phyloP scores from a whole-genome alignment of 2,888 invertebrate genomes.

The Sipha maydis region DNA sequence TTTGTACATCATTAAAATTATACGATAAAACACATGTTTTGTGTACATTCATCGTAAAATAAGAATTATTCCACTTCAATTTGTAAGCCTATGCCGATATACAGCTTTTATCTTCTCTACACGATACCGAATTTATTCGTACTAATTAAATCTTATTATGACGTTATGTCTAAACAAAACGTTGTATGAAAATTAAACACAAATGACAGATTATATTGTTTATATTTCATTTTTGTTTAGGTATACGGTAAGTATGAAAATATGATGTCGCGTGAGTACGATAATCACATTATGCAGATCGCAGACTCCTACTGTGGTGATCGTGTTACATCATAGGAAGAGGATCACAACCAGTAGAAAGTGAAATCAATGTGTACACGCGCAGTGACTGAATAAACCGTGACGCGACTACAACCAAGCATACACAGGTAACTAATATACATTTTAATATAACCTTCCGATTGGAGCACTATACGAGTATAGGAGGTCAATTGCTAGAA shows the following conservation, averaged over 20 bases:
- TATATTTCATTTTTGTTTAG: not conserved
- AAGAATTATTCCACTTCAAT: too few species aligned
- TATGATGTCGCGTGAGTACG: conserved; percentile 22
- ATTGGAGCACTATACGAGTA: not conserved
- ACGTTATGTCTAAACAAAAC: too few species aligned
- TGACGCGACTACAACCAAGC: conserved; percentile 28
- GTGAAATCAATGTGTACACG: conserved; percentile 55
- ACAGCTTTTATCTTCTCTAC: too few species aligned
- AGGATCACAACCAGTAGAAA: conserved; percentile 60
- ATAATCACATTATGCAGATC: conserved; percentile 35
- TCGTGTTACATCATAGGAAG: conserved; percentile 59
- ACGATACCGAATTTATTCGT: too few species aligned
- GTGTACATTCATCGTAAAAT: too few species aligned
- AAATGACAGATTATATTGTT: not conserved
- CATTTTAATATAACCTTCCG: not conserved
- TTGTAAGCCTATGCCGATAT: too few species aligned
- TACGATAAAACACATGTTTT: too few species aligned
- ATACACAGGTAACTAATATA: conserved; percentile 20
- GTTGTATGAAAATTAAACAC: not conserved
- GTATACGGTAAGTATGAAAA: not conserved
- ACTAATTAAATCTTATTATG: too few species aligned
- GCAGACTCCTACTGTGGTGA: conserved; percentile 39
- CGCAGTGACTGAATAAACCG: conserved; percentile 45
- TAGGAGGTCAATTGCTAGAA: not conserved
- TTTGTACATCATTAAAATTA: too few species aligned